Evolutionary conservation across 1,140 invertebrate species (phyloP), one percentile per base, ranked within the genome.

Genomic region (Euschistus heros): DNA sequence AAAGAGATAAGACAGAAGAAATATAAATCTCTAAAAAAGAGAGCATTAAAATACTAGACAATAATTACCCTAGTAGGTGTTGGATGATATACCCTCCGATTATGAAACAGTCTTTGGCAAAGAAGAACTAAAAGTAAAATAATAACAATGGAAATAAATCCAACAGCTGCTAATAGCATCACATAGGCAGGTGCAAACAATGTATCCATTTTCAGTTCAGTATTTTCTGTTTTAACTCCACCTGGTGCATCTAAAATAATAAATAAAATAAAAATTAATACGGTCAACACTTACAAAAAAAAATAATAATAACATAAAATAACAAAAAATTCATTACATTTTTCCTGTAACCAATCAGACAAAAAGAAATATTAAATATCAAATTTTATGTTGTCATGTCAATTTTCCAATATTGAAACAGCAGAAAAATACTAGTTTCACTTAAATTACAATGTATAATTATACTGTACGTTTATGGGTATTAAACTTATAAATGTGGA

Each of bases 71-170:
- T 79, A 67, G 81, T 85, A 24, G 81, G 80, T 5, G 86, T 81
- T 17, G 83, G 77, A 71, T 85, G 84, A 66, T 88, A 90, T 15
- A 84, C 83, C 74, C 64, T 61, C 27, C 69, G 47, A 18, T 62
- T 52, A 27, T 68, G 65, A 24, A 68, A 42, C 15, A 69, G 50
- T 46, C 64, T 26, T 18, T 67, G 63, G 33, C 68, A 69, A 15
- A 67, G 52, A 22, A 69, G 33, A 2, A 67, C 15, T 15, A 67
- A 24, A 20, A 68, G 61, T 18, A 68, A 13, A 52, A 64, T 59
- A 18, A 67, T 22, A 8, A 67, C 47, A n/a, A 69, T 62, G 2
- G 47, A 50, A n/a, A 65, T 47, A 63, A 68, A 67, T 44, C 67
- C 67, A 60, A 64, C 64, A 52, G 54, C 47, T 18, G n/a, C 47